Evolutionary conservation across 2,888 invertebrate genomes (phyloP).

Genomic region (Eupeodes latifasciatus): DNA sequence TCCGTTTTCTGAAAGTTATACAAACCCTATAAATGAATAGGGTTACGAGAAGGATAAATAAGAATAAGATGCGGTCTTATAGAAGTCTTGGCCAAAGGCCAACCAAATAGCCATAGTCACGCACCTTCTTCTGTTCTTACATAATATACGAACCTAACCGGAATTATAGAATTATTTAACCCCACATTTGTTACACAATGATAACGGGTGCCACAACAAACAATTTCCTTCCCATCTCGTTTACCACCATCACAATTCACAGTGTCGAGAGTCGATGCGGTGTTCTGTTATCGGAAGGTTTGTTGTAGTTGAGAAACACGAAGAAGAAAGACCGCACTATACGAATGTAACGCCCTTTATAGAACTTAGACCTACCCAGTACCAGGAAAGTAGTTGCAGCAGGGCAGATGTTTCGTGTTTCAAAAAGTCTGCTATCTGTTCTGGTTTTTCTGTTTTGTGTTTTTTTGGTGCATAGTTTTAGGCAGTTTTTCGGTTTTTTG

Average conservation of each 20-base stretch:
- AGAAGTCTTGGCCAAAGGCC: slow-evolving; percentile 15
- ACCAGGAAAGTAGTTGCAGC: no score
- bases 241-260: slow-evolving; percentile 12
- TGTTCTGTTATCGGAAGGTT: no score
- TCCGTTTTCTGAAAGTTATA: slow-evolving; percentile 19
- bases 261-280: not conserved
- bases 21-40: no score
- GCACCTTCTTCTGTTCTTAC: slow-evolving; percentile 44
- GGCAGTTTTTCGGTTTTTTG: no score
- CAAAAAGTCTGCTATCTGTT: slow-evolving; percentile 42
- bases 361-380: not conserved
- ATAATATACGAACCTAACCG: slow-evolving; percentile 21
- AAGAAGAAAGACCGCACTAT: slow-evolving; percentile 8
- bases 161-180: slow-evolving; percentile 72
- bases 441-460: not conserved
- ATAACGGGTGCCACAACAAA: slow-evolving; percentile 64
- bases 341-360: not conserved
- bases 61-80: slow-evolving; percentile 43
- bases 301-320: slow-evolving; percentile 25
- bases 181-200: slow-evolving; percentile 57
- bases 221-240: slow-evolving; percentile 62
- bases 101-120: slow-evolving; percentile 66
- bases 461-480: slow-evolving; percentile 37
- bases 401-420: slow-evolving; percentile 20
- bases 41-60: not conserved